phyloP scores from a whole-genome alignment of 2,888 invertebrate genomes.

The Dicyrtoma fusca region DNA sequence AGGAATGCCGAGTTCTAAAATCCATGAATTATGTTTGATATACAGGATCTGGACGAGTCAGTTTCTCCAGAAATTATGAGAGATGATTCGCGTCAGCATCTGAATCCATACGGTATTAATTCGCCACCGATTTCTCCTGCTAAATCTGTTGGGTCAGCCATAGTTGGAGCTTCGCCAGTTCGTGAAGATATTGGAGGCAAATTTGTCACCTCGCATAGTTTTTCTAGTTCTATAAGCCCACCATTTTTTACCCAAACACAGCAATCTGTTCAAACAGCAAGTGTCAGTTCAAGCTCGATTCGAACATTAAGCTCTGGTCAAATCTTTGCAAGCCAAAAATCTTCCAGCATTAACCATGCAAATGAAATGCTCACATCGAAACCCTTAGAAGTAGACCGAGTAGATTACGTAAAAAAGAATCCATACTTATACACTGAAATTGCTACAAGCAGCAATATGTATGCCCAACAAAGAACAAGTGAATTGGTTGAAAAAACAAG shows the following conservation, averaged over 20 bases:
- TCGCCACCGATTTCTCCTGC: slow-evolving; percentile 44
- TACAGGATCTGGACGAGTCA: slow-evolving; percentile 40
- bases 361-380: slow-evolving; percentile 21
- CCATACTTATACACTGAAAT: slow-evolving; percentile 2
- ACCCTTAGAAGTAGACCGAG: slow-evolving; percentile 24
- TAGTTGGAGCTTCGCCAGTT: slow-evolving; percentile 22
- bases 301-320: slow-evolving; percentile 19
- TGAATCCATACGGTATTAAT: slow-evolving; percentile 35
- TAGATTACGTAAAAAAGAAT: slow-evolving; percentile 29
- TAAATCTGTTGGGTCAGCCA: slow-evolving; percentile 34
- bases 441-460: background rate
- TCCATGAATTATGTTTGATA: slow-evolving; percentile 4
- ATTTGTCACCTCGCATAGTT: slow-evolving; percentile 17
- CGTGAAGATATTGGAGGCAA: slow-evolving; percentile 28
- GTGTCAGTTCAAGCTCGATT: slow-evolving; percentile 22
- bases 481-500: slow-evolving; percentile 7
- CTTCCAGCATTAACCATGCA: slow-evolving; percentile 3
- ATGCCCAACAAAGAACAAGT: slow-evolving; percentile 22
- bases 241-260: slow-evolving; percentile 32
- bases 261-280: slow-evolving; percentile 31
- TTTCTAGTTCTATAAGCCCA: slow-evolving; percentile 19
- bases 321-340: slow-evolving; percentile 12
- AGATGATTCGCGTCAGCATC: slow-evolving; percentile 35
- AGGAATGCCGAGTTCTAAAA: no score
- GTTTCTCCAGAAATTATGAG: slow-evolving; percentile 44